These are phyloP conservation scores for Vanacampus margaritifer DNA, from an alignment of 2,113 vertebrate species.

Conservation along the genomic window DNA sequence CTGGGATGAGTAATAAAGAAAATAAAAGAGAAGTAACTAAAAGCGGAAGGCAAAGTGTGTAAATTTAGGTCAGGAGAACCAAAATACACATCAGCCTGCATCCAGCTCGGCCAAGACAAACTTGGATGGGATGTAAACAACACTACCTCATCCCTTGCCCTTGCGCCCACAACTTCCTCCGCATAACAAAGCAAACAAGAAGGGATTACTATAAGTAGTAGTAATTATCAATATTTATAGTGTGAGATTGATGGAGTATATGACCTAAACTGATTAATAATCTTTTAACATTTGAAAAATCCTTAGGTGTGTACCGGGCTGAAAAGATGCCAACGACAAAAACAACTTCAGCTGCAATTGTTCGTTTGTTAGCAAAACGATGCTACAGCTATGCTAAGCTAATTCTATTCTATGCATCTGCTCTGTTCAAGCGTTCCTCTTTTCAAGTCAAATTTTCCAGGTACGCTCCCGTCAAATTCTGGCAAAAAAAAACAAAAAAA, in stretches of 20 bases:
- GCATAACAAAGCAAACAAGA: constrained; percentile 8
- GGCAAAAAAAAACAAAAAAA: not conserved
- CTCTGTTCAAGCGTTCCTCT: not conserved
- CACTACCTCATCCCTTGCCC: constrained; percentile 65
- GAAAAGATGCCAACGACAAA: too few species aligned
- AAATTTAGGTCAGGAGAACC: constrained; percentile 7
- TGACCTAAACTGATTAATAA: too few species aligned
- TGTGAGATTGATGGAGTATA: too few species aligned
- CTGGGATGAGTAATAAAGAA: not conserved
- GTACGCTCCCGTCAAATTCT: not conserved
- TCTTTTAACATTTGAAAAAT: too few species aligned
- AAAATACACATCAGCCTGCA: constrained; percentile 47
- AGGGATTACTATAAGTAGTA: not conserved
- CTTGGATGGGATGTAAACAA: constrained; percentile 65
- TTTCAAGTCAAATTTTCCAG: not conserved
- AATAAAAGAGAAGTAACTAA: not conserved
- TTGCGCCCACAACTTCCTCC: constrained; percentile 41
- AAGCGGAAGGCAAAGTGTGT: not conserved
- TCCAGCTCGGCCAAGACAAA: constrained; percentile 34
- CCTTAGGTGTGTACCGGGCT: too few species aligned
- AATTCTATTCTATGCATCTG: not conserved
- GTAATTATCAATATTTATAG: too few species aligned
- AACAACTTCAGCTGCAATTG: too few species aligned
- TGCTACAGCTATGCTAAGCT: too few species aligned
- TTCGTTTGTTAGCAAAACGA: too few species aligned